Base-by-base conservation (phyloP, 2,888 invertebrate genomes). In the Latrodectus hesperus region DNA sequence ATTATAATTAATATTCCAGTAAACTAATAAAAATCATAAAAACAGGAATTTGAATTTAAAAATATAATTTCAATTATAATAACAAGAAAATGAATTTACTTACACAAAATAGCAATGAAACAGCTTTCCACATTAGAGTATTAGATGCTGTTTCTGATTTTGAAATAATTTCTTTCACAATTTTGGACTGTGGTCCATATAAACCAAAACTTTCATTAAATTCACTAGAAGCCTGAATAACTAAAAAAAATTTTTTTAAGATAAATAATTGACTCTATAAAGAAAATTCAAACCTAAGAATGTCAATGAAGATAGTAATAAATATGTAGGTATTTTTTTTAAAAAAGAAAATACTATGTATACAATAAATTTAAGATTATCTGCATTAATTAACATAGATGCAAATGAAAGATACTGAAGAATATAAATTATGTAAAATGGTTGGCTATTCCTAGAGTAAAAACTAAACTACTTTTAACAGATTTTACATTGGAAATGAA, bases 101-200 rank as follows among this genome's bases (percentile, higher is more conserved):
- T 72, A 87, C 87, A 87, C 82, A 83, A 87, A 87, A 87, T 22
- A 87, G 68, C 16, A 68, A 67, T 26, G 87, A 82, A 3, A 87
- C 53, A 22, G 73, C 70, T 64, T 65, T 65, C 82, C 73, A 87
- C 16, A 52, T 51, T 38, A 78, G 22, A 51, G 72, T 9, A 9
- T 14, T 9, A 70, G 67, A 52, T 38, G 51, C 12, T 26, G 71
- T 17, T 67, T 72, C 26, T 26, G 67, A 17, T 26, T 64, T 87
- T 11, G 78, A n/a, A 8, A 87, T 60, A 17, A 68, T 26, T 17
- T 74, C 73, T 65, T 87, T 87, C 9, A 87, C 14, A 74, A 67
- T 10, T 68, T 87, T 87, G 64, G 87, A 87, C 10, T 82, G 78
- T 26, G 68, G 68, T 16, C 87, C 87, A 78, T 74, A 82, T 26